Evolutionary conservation across 2,797 vertebrate genomes (phyloP), one percentile per base, ranked within the genome.

Genomic region (Lacerta bilineata): DNA sequence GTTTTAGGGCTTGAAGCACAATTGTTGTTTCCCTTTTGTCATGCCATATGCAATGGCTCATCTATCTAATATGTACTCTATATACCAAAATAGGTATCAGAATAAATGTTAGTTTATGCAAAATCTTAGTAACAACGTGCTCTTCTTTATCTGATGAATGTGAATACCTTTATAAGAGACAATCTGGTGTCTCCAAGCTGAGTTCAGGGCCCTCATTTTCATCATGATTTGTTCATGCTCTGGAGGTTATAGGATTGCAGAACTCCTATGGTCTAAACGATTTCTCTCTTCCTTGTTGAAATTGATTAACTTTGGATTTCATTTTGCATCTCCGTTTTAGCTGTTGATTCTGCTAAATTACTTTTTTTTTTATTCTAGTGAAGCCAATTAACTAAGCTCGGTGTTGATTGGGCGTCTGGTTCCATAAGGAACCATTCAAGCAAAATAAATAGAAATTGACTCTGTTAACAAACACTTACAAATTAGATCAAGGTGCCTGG

Each of bases 371-470:
- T 68, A 18, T 6, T 91, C 77, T 90, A 77, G 84, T 91, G 91
- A 92, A 88, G 80, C 85, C 29, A 90, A 69, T 77, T 77, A 90
- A 88, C 71, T 72, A 88, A 87, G 10, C 77, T 93, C 89, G 91
- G 2, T 85, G 88, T 64, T 74, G 29, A 80, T 87, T 93, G 82
- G 27, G 36, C 94, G 86, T 84, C 83, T 90, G 79, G 55, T 18
- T 23, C 85, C 85, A 0, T 84, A 87, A 88, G 75, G 84, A 86
- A 66, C 90, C 75, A 4, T 50, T 91, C 75, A 91, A 72, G 4
- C 69, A 25, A 76, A 89, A 66, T 89, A 88, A 87, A 90, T 91
- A 78, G 46, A 64, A 82, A 90, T 90, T 89, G 79, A 89, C 29
- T 91, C 7, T 68, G 20, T 78, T 93, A 80, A 9, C 27, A 91